phyloP scores from a whole-genome alignment of 2,113 vertebrate genomes.

The Malaclemys terrapin region DNA sequence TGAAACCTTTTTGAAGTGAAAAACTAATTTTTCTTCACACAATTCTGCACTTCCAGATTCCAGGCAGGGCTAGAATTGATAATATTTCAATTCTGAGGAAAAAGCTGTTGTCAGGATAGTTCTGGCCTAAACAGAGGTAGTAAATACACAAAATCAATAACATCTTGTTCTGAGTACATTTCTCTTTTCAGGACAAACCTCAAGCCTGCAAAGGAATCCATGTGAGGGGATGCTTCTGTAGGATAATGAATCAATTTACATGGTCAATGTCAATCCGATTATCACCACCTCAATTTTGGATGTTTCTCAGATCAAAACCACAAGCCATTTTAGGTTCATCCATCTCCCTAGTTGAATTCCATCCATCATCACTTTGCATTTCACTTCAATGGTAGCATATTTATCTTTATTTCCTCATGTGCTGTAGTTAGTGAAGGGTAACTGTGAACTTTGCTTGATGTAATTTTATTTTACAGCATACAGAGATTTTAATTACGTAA shows the following conservation, averaged over 20 bases:
- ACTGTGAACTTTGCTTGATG: not conserved
- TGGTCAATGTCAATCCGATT: not conserved
- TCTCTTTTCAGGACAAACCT: not conserved
- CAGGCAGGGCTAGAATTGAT: not conserved
- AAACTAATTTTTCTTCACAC: not conserved
- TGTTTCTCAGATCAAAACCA: not conserved
- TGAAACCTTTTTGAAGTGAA: not conserved
- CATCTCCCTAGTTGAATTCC: fast-evolving
- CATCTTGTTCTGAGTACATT: not conserved
- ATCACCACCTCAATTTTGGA: not conserved
- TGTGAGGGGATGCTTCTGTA: not conserved
- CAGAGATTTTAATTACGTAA: not conserved
- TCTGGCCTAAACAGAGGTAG: not conserved
- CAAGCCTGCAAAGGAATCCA: not conserved
- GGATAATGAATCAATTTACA: not conserved
- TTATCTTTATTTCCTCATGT: not conserved
- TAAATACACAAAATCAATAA: not conserved
- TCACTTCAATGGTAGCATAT: not conserved
- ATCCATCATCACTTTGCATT: not conserved
- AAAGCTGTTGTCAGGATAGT: not conserved
- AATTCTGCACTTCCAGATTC: not conserved
- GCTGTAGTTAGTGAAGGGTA: not conserved
- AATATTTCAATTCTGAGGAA: not conserved
- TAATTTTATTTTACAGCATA: not conserved
- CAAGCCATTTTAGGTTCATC: not conserved